phyloP scores from a whole-genome alignment of 2,113 vertebrate genomes.

The Brachypteracias leptosomus region DNA sequence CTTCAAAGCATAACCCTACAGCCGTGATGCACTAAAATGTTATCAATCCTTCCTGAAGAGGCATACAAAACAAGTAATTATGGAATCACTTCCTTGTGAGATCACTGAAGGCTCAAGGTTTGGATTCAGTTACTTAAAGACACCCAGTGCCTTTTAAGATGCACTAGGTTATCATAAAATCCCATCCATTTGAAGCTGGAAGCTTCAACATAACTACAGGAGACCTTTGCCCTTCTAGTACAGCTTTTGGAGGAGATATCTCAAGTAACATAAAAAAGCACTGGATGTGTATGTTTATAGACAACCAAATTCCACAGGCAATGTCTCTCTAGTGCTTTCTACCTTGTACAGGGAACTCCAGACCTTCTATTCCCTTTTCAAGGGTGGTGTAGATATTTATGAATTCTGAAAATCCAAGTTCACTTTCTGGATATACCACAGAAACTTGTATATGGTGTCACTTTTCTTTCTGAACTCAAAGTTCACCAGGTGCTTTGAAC shows the following conservation, averaged over 20 bases:
- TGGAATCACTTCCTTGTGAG: neutral
- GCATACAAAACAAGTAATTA: neutral
- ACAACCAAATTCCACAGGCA: neutral
- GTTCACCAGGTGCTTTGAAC: neutral
- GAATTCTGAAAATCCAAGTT: neutral
- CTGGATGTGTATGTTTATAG: neutral
- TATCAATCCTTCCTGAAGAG: neutral
- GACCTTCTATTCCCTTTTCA: neutral
- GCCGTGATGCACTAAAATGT: neutral
- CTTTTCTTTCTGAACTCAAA: neutral
- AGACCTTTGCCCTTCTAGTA: neutral
- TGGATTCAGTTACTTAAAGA: neutral
- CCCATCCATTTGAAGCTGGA: neutral
- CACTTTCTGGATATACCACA: neutral
- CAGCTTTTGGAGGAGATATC: neutral
- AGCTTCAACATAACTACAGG: neutral
- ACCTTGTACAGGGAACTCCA: neutral
- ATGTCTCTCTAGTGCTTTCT: neutral
- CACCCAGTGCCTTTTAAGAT: neutral
- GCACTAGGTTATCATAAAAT: neutral
- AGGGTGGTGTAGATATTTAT: accelerated
- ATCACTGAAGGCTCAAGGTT: neutral
- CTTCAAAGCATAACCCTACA: too few relatives aligned
- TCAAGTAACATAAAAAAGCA: neutral
- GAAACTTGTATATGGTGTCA: neutral